Percentiles rank a stretch among this genome's conserved stretches.
These are phyloP conservation scores for Candoia aspera DNA, from an alignment of 2,113 vertebrate genomes.

Conservation along the genomic window DNA sequence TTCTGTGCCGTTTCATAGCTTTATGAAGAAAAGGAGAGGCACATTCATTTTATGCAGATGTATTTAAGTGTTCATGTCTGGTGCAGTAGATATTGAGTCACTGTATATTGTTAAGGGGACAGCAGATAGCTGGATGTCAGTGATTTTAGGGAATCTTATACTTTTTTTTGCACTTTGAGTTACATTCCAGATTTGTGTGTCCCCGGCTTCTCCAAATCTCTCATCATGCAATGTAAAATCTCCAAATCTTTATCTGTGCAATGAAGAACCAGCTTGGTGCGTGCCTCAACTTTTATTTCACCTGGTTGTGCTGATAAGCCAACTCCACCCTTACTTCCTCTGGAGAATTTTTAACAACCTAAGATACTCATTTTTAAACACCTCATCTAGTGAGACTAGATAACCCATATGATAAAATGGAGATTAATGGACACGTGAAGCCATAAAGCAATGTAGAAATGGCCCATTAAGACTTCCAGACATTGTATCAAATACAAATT, in stretches of 20 bases:
- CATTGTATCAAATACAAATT: not conserved
- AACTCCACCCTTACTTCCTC: conserved; percentile 27
- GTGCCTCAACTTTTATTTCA: conserved; percentile 3
- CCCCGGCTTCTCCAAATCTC: not conserved
- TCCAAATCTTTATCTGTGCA: not conserved
- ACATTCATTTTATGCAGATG: conserved; percentile 64
- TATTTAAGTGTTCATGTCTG: conserved; percentile 60
- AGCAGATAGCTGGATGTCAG: conserved; percentile 6
- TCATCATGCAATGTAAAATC: not conserved
- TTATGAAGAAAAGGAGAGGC: conserved; percentile 66
- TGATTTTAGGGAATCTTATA: not conserved
- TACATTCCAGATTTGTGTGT: conserved; percentile 31
- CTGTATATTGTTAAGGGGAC: conserved; percentile 21
- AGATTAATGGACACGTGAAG: not conserved
- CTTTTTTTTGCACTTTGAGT: conserved; percentile 22
- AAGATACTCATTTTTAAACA: no score
- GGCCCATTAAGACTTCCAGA: not conserved
- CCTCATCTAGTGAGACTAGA: not conserved
- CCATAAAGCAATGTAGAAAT: not conserved
- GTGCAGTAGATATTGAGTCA: conserved; percentile 41
- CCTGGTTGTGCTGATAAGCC: conserved; percentile 13
- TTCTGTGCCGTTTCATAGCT: conserved; percentile 77
- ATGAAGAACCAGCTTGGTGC: not conserved
- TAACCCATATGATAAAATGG: not conserved
- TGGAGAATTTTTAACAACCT: not conserved